Conservation (phyloP, 2,888 invertebrate genomes). For the Drosophila diplacantha region DNA sequence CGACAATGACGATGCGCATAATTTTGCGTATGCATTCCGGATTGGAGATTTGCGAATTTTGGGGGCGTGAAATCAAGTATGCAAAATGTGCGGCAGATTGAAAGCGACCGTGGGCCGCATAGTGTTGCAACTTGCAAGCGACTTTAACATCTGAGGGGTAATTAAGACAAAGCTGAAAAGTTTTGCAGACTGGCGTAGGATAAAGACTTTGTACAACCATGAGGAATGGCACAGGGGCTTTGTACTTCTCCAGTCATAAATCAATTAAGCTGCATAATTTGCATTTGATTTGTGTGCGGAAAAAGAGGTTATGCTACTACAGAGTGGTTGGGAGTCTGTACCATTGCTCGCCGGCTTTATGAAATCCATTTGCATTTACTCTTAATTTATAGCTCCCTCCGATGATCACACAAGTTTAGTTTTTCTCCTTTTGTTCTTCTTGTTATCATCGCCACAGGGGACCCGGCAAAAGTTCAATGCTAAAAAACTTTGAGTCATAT, state of each 20-base stretch:
- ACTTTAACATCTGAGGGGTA: slow-evolving; percentile 29
- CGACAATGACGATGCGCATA: slow-evolving; percentile 62
- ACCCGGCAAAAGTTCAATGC: slow-evolving; percentile 46
- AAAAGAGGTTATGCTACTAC: slow-evolving; percentile 9
- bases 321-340: slow-evolving; percentile 5
- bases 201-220: slow-evolving; percentile 30
- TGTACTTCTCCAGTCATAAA: slow-evolving; percentile 52
- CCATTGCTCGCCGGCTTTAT: slow-evolving; percentile 36
- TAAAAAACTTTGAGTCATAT: slow-evolving; percentile 57
- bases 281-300: slow-evolving; percentile 68
- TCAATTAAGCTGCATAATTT: slow-evolving; percentile 70
- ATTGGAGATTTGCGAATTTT: slow-evolving; percentile 29
- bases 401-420: slow-evolving; percentile 29
- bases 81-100: slow-evolving; percentile 61
- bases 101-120: slow-evolving; percentile 27
- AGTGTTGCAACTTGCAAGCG: slow-evolving; percentile 15
- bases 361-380: slow-evolving; percentile 54
- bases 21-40: slow-evolving; percentile 68
- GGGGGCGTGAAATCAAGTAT: slow-evolving; percentile 69
- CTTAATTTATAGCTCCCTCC: slow-evolving; percentile 50
- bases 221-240: slow-evolving; percentile 48
- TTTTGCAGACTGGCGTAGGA: slow-evolving; percentile 56
- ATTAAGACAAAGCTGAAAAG: slow-evolving; percentile 66
- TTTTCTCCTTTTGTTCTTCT: neutral
- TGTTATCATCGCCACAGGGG: slow-evolving; percentile 51